Evolutionary conservation across 2,113 vertebrate genomes (phyloP), one percentile per base, ranked within the genome.

Genomic region (Neolamprologus modestus): DNA sequence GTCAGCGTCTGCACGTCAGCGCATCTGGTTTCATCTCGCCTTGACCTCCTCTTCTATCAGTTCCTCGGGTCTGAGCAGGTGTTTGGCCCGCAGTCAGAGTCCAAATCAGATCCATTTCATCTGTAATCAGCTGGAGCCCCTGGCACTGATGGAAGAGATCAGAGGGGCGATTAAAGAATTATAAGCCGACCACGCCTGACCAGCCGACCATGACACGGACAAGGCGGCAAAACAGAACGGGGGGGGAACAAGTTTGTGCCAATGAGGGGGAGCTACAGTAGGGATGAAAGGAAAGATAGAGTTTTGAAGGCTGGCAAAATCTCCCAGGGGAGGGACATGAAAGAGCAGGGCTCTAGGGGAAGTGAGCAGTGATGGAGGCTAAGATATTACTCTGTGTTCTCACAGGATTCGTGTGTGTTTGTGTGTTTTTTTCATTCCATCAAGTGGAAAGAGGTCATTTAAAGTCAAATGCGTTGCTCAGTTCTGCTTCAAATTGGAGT

Each of bases 111-210:
- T 95, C 93, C 86, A 93, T 95, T 95, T 96, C 89, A 94, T 95
- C 95, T 94, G 93, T 95, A 95, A 95, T 96, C 94, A 95, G 93
- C 93, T 92, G 94, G 84, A 93, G 94, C 92, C 92, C 86, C 88
- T 83, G 92, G 93, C 93, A 78, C 90, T 92, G 93, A 92, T 92
- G 91, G 90, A 87, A 45, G 84, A 93, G 94, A 96, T 96, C 95
- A 95, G 92, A 92, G 94, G 63, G 2, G 24, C 66, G 91, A 94
- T 95, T 93, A 95, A 94, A 95, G 90, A 92, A 94, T 94, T 89
- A 90, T 89, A 84, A 93, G 94, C 82, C 59, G 19, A 73, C 92
- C 94, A 92, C 91, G 89, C 93, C 95, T 94, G 93, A 79, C 92
- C 91, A 76, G 89, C 90, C 45, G 50, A 94, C 87, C 88, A n/a